A percentile compares a stretch with the other conserved stretches of the same genome.
Conservation (phyloP, 2,888 invertebrate genomes). For the Patella depressa region DNA sequence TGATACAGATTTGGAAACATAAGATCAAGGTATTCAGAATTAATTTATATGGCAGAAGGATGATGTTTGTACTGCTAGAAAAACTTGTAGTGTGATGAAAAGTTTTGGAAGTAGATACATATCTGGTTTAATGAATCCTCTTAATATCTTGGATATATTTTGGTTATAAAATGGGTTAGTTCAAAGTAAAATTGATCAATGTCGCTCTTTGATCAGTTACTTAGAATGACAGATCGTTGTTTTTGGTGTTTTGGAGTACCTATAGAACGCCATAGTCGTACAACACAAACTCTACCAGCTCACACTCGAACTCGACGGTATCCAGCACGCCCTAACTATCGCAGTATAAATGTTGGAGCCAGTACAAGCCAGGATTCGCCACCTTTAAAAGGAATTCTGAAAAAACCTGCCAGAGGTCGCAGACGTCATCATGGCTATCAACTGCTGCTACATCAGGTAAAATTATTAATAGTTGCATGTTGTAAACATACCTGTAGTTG, state of each 20-base stretch:
- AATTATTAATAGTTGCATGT: background rate
- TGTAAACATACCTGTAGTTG: too few species aligned
- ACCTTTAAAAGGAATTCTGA: background rate
- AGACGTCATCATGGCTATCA: background rate
- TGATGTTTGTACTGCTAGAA: too few species aligned
- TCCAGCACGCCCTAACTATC: background rate
- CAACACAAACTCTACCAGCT: background rate
- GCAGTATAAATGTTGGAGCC: background rate
- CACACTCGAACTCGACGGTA: background rate
- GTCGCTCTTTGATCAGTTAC: background rate
- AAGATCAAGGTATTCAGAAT: too few species aligned
- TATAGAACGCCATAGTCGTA: background rate
- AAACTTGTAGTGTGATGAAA: too few species aligned
- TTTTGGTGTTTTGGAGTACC: conserved; percentile 12
- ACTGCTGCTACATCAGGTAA: conserved; percentile 5
- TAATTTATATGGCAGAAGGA: too few species aligned
- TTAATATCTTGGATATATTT: too few species aligned
- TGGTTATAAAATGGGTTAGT: too few species aligned
- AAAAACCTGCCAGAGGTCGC: background rate
- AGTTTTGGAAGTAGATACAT: too few species aligned
- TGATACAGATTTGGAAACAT: too few species aligned
- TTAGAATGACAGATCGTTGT: background rate
- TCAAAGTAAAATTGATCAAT: background rate
- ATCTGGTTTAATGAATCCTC: too few species aligned
- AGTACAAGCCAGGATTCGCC: background rate